These are phyloP conservation scores for Sphenodon punctatus DNA, from an alignment of 2,797 vertebrate genomes.

Conservation along the genomic window DNA sequence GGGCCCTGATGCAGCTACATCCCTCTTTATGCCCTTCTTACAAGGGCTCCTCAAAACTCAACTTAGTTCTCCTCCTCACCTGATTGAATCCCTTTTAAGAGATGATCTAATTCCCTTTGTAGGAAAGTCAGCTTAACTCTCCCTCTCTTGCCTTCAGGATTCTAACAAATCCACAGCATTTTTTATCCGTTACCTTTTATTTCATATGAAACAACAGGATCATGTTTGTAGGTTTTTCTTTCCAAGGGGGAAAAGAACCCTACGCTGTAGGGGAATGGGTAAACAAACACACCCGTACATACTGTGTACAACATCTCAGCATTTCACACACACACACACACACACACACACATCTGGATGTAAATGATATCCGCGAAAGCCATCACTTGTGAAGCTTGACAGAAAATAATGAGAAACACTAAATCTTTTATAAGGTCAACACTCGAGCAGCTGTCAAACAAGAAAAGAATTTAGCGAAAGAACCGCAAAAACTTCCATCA, in stretches of 20 bases:
- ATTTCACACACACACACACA: slow-evolving; percentile 25
- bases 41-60: slow-evolving; percentile 1
- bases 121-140: slow-evolving; percentile 17
- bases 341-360: slow-evolving; percentile 75
- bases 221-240: background rate
- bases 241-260: background rate
- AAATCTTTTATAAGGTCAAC: slow-evolving; percentile 99
- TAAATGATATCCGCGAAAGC: slow-evolving; percentile 90
- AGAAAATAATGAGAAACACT: slow-evolving; percentile 99
- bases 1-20: no score
- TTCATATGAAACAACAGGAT: background rate
- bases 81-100: slow-evolving; percentile 23
- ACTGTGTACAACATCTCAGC: rapidly evolving
- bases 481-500: slow-evolving; percentile 95
- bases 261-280: background rate
- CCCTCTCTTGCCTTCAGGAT: background rate
- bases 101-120: slow-evolving; percentile 38
- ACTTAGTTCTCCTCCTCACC: slow-evolving; percentile 26
- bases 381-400: slow-evolving; percentile 94
- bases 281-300: slow-evolving; percentile 28
- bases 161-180: background rate
- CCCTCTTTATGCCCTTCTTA: no score
- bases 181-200: background rate
- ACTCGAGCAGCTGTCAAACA: slow-evolving; percentile 99
- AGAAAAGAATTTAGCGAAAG: slow-evolving; percentile 98